A percentile compares a stretch with the other conserved stretches of the same genome.
phyloP scores from a whole-genome alignment of 1,140 invertebrate species.

The Eumeta japonica region DNA sequence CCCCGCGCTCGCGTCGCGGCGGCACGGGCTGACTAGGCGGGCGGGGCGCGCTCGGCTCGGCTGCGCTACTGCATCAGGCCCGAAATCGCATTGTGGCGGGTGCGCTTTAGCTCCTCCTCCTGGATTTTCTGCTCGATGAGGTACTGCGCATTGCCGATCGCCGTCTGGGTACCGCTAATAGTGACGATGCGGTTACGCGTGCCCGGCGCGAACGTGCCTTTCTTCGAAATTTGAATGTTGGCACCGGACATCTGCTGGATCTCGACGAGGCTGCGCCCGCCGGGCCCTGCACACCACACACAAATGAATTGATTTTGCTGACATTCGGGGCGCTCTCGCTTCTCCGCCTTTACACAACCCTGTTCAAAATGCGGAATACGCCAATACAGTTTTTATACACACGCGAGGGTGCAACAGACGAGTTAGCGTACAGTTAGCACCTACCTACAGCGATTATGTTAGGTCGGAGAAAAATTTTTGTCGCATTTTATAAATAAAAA shows the following conservation, averaged over 20 bases:
- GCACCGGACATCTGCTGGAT: constrained; percentile 95
- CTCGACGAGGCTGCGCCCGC: constrained; percentile 92
- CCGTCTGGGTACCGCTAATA: constrained; percentile 84
- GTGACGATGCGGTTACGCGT: constrained; percentile 96
- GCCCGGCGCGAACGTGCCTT: constrained; percentile 93
- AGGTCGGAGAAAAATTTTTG: too few species aligned
- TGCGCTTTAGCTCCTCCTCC: constrained; percentile 92
- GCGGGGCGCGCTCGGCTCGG: not conserved
- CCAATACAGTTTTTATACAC: too few species aligned
- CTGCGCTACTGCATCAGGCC: constrained; percentile 65
- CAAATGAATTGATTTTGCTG: not conserved
- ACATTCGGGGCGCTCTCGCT: too few species aligned
- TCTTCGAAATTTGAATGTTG: constrained; percentile 98
- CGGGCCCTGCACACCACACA: constrained; percentile 64
- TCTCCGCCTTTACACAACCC: too few species aligned
- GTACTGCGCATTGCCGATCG: constrained; percentile 87
- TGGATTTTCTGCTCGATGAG: constrained; percentile 94
- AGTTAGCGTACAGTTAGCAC: too few species aligned
- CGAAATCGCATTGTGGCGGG: constrained; percentile 80
- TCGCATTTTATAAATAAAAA: too few species aligned
- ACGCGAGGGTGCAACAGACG: too few species aligned
- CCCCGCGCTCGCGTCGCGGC: not conserved
- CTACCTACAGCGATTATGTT: too few species aligned
- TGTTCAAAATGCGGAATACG: too few species aligned
- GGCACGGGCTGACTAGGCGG: not conserved